A percentile compares a stretch with the other conserved stretches of the same genome.
These are phyloP conservation scores for Atherinosoma microstoma DNA, from an alignment of 2,797 vertebrate genomes.

Conservation along the genomic window DNA sequence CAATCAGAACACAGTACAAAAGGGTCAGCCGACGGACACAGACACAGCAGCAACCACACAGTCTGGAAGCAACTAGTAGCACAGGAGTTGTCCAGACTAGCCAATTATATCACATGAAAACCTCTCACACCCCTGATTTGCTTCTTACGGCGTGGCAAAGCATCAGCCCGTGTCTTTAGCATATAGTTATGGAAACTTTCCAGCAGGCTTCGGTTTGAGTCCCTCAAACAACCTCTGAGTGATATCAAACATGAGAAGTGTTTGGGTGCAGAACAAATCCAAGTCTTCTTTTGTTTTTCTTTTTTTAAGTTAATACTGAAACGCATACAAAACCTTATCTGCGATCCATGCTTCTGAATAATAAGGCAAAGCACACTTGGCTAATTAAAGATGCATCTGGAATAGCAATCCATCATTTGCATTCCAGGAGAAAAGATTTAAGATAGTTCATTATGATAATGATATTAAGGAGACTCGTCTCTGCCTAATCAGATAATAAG, in stretches of 20 bases:
- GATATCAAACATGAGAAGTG: background rate
- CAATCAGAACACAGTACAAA: slow-evolving; percentile 1
- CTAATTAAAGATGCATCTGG: background rate
- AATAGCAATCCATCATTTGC: slow-evolving; percentile 13
- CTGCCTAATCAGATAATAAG: slow-evolving; percentile 17
- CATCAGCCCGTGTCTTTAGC: background rate
- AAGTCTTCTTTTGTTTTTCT: background rate
- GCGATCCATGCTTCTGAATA: background rate
- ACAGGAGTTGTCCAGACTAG: background rate
- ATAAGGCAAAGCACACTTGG: background rate
- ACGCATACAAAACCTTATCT: background rate
- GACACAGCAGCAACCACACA: background rate
- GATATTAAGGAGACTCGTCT: slow-evolving; percentile 4
- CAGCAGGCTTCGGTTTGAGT: slow-evolving; percentile 8
- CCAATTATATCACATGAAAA: background rate
- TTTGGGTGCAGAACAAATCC: slow-evolving; percentile 5
- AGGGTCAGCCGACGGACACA: background rate
- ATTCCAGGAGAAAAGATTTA: background rate
- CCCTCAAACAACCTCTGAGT: background rate
- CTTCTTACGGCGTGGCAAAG: slow-evolving; percentile 15
- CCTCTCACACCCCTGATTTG: slow-evolving; percentile 4
- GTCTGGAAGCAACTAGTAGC: background rate
- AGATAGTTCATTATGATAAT: slow-evolving; percentile 9
- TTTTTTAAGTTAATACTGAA: background rate
- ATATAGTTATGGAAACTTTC: background rate